Evolutionary conservation across 2,113 vertebrate species (phyloP).

Genomic region (Osmerus mordax): DNA sequence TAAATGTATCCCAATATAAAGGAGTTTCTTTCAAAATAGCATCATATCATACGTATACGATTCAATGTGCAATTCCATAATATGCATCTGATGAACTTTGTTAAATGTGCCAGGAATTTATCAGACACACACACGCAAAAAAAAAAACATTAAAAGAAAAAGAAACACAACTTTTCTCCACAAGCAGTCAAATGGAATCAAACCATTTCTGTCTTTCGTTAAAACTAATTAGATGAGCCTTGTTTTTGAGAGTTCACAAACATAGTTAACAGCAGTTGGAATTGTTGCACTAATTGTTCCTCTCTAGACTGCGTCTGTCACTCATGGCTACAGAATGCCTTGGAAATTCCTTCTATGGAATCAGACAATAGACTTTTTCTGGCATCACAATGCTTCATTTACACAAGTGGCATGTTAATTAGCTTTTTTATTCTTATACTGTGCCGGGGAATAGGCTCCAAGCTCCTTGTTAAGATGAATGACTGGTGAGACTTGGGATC

Average conservation of each 20-base stretch:
- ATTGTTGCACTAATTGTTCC: neutral
- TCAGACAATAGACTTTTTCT: slow-evolving; percentile 4
- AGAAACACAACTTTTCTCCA: neutral
- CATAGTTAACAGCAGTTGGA: neutral
- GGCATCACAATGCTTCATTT: slow-evolving; percentile 10
- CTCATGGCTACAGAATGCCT: neutral
- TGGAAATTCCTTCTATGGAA: neutral
- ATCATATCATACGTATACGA: too few species aligned
- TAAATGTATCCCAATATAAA: too few species aligned
- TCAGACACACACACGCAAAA: neutral
- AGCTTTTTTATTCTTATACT: slow-evolving; percentile 23
- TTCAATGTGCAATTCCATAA: too few species aligned
- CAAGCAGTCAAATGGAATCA: neutral
- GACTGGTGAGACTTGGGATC: neutral
- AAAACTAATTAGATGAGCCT: neutral
- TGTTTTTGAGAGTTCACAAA: neutral
- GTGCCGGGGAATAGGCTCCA: slow-evolving; percentile 18
- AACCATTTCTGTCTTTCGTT: neutral
- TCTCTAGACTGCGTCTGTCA: neutral
- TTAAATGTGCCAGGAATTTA: too few species aligned
- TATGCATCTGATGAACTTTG: too few species aligned
- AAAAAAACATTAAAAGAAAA: neutral
- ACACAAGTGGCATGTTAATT: slow-evolving; percentile 23
- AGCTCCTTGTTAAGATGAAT: slow-evolving; percentile 1
- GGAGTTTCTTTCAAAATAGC: too few species aligned